Base-by-base conservation (phyloP, 2,113 vertebrate genomes). In the Lepus europaeus region DNA sequence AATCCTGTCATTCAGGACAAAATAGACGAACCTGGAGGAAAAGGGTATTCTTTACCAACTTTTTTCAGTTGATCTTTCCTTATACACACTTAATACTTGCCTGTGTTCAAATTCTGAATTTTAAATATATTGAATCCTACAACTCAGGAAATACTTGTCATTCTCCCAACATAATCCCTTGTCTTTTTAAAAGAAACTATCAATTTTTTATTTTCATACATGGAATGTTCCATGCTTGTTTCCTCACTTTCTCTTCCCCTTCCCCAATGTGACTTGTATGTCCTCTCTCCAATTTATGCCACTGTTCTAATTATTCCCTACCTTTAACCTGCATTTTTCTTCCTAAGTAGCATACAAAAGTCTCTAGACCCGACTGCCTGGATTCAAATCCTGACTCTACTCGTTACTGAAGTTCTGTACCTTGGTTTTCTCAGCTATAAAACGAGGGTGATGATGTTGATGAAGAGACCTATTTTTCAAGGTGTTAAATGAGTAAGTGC, bases 301-400 rank as follows among this genome's bases (percentile, higher is more conserved):
- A 90, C 33, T 84, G 12, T 77, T 73, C 23, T 90, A 92, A 84
- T 78, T 79, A 79, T 87, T 95, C 68, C 39, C 29, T 92, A 89
- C 22, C 14, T 56, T 91, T 51, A 83, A 61, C 7, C n/a, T 77
- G 29, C 19, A 74, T 74, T 84, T 89, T 87, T 86, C 82, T 94
- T 85, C 36, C 89, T 83, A 63, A 13, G 17, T 45, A 63, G 69
- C 20, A 39, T 29, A 92, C 17, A 91, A 53, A 22, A 20, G 36
- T 84, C 51, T 87, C 49, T 45, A 79, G 16, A 89, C 33, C 63
- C 91, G 80, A 82, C 23, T 68, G 23, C 29, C 22, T 93, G 6
- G 6, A 23, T 93, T 87, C 33, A 83, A 49, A 95, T 72, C 25
- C 31, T 33, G 20, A 49, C 33, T 51, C 74, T 74, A 19, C 23